Base-by-base conservation (phyloP, 2,113 vertebrate species). In the Podarcis raffonei region DNA sequence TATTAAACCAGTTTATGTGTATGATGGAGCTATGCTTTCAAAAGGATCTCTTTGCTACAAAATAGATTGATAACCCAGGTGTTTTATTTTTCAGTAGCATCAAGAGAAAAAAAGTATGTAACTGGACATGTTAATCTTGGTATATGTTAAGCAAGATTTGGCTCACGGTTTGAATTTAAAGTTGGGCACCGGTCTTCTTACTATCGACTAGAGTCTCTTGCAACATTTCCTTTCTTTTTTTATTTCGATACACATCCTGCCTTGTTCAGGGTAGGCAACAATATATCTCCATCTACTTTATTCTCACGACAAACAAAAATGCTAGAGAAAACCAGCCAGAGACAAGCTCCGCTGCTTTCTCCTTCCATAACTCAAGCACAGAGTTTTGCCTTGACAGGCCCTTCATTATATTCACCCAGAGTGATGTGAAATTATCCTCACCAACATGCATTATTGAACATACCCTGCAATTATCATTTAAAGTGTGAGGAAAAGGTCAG, bases 401-500 rank as follows among this genome's bases (percentile, higher is more conserved):
- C 71, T 86, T 82, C 79, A 69, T 81, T 83, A 81, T 76, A 32
- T 86, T 87, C 91, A 69, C 69, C 86, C 57, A 75, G 35, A 89
- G 22, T 75, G 32, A 89, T 72, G 65, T 91, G 76, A 68, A 87
- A 87, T 27, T 81, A 42, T 35, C 79, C 39, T 87, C 48, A 37
- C n/a, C 87, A 90, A 81, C 35, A 65, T 84, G 7, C 39, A 59
- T 48, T 53, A 84, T 32, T 62, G 16, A 89, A 72, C 89, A 22
- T 75, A 84, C 62, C 72, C 23, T 37, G 39, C 25, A 69, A 80
- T 72, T 91, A 86, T 88, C 79, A 79, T 89, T 83, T 85, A 86
- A 89, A 68, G 82, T 83, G 7, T 16, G 83, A 93, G 42, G 53
- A 89, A 86, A 85, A 88, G 66, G 84, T 93, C 89, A 92, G 86